A percentile compares a stretch with the other conserved stretches of the same genome.
These are phyloP conservation scores for Pygathrix nemaeus DNA, from an alignment of 2,113 vertebrate genomes.

Conservation along the genomic window DNA sequence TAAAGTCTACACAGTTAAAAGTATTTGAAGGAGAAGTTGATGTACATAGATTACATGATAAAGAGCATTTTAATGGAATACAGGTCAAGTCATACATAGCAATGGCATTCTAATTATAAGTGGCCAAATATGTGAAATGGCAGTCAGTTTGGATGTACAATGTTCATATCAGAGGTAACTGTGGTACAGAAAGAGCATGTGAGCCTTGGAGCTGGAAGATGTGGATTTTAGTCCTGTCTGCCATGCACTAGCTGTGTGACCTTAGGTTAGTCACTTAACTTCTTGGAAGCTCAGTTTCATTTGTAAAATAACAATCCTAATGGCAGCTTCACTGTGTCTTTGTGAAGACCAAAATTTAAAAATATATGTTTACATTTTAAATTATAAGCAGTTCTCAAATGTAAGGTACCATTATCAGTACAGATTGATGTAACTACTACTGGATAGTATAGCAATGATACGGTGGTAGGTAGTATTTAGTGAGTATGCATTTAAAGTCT, in stretches of 20 bases:
- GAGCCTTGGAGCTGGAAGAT: not conserved
- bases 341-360: slow-evolving; percentile 14
- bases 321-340: not conserved
- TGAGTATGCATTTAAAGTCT: not conserved
- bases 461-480: not conserved
- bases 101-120: not conserved
- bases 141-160: not conserved
- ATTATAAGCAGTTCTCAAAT: slow-evolving; percentile 13
- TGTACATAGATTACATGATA: not conserved
- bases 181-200: not conserved
- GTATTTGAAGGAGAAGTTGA: not conserved
- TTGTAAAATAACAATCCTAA: not conserved
- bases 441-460: not conserved
- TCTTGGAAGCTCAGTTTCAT: not conserved
- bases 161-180: not conserved
- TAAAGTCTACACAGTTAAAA: not conserved
- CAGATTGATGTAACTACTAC: not conserved
- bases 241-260: not conserved
- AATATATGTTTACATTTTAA: not conserved
- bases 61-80: not conserved
- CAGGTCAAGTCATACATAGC: not conserved
- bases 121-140: not conserved
- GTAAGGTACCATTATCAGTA: not conserved
- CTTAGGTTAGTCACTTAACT: not conserved
- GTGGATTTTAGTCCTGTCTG: not conserved